Evolutionary conservation across 2,797 vertebrate species (phyloP), one percentile per base, ranked within the genome.

Genomic region (Knipowitschia caucasica): DNA sequence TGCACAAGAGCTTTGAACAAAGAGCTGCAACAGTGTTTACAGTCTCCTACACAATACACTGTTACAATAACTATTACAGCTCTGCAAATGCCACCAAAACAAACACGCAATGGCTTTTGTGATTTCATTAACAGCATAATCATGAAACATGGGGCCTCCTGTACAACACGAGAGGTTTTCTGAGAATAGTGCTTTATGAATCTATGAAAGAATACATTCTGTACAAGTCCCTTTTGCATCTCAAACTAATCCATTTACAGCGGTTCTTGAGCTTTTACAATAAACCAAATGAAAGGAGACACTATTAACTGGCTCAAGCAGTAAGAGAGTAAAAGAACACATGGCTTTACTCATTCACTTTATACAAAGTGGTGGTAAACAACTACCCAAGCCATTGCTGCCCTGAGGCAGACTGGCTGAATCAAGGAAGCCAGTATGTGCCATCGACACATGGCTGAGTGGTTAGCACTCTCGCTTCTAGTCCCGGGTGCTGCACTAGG

Each of bases 61-160:
- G 7, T 52, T 62, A 75, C 68, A 80, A 81, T 59, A 62, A 76
- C 71, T 23, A 53, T 74, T 67, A 75, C 73, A 77, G 31, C 60
- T 17, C 46, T 26, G 55, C 39, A 75, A 73, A 80, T 68, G 66
- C 35, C 68, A 74, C 60, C 18, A 53, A 2, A 43, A 53, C 33
- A 62, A 55, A 69, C 7, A 68, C 36, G 56, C 17, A 39, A 18
- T 3, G 18, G 59, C 77, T 69, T 78, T 86, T 82, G 73, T 81
- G 53, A 69, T 76, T 69, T 75, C 2, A 69, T 76, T 51, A 73
- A 70, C 39, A 45, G 56, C 57, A 42, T 50, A 52, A 57, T 76
- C 53, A 56, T 42, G 50, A 57, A 18, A 36, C 24, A 27, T 5
- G 45, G 58, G 59, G 53, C 25, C 33, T 62, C 59, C 60, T 71